These are phyloP conservation scores for Epizoanthus illoricatus DNA, from an alignment of 92 coral and sea anemone species.

Conservation along the genomic window DNA sequence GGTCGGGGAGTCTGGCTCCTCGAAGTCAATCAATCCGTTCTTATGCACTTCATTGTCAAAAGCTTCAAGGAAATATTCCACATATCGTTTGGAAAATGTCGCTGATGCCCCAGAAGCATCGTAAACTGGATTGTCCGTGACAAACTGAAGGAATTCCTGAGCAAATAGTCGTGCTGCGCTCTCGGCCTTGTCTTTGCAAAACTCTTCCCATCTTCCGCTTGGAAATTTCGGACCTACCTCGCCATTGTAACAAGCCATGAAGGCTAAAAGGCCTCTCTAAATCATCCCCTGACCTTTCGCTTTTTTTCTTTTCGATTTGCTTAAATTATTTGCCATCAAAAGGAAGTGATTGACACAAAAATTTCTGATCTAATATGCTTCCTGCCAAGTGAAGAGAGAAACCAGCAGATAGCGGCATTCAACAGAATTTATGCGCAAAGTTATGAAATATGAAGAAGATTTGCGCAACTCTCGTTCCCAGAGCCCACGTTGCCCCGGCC, in stretches of 20 bases:
- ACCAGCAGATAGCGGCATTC: constrained; percentile 26
- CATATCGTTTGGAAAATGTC: constrained; percentile 91
- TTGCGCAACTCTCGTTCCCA: constrained; percentile 14
- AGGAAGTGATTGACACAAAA: neutral
- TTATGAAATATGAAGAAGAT: neutral
- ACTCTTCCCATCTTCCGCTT: constrained; percentile 96
- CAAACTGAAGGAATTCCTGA: constrained; percentile 90
- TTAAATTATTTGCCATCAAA: constrained; percentile 25
- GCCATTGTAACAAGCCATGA: constrained; percentile 93
- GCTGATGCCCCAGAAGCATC: constrained; percentile 92
- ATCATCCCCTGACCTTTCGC: constrained; percentile 16
- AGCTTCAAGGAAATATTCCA: constrained; percentile 83
- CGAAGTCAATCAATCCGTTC: constrained; percentile 77
- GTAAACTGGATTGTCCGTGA: constrained; percentile 90
- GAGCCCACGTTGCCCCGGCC: too few relatives aligned
- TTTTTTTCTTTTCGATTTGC: constrained; percentile 5
- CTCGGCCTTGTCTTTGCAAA: constrained; percentile 90
- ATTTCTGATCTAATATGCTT: neutral
- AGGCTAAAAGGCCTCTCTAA: constrained; percentile 47
- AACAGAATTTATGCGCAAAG: constrained; percentile 28
- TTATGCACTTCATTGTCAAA: constrained; percentile 91
- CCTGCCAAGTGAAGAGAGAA: neutral
- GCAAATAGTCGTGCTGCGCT: constrained; percentile 88
- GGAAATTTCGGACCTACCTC: constrained; percentile 82
- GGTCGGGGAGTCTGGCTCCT: constrained; percentile 96